Evolutionary conservation across 2,113 vertebrate genomes (phyloP), one percentile per base, ranked within the genome.

Genomic region (Xenopus tropicalis): DNA sequence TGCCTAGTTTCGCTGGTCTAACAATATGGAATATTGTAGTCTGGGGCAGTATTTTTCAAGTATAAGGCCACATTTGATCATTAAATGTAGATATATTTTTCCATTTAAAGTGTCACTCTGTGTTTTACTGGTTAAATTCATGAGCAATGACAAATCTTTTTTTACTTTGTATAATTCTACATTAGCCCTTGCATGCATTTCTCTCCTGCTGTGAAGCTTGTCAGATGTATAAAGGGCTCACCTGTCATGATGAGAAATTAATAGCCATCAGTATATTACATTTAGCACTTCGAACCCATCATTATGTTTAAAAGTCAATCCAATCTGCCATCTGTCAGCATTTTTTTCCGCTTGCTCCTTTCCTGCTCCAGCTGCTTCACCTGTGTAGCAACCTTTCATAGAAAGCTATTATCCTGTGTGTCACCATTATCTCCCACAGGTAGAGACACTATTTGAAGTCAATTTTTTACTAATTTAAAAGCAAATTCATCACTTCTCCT

Each of bases 261-360:
- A 70, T 81, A 80, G 64, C 57, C 78, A 74, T 74, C 73, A 73
- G 29, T 72, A 80, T 69, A 73, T 25, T 71, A 75, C 24, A 66
- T 79, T 43, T 61, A 77, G 70, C 48, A 68, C 23, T 77, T 29
- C 62, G 80, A 65, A 68, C 72, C n/a, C 71, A 83, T 83, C 63
- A 19, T 80, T 80, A 61, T 22, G 48, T 59, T n/a, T 59, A 58
- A 71, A 75, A 69, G 65, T 56, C 79, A 43, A 25, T 63, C 17
- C 12, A 14, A 67, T 66, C 68, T 79, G 77, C 77, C 72, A 72
- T 78, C 79, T 85, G 79, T 78, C 78, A 82, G 75, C 64, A 56
- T 63, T 78, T 77, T 78, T 70, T 77, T 29, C 29, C 46, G 48
- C 25, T 5, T 37, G 37, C 44, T 54, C 21, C 25, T 1, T 70